These are phyloP conservation scores for Leucophenga montana DNA, from an alignment of 2,888 invertebrate species.

Conservation along the genomic window DNA sequence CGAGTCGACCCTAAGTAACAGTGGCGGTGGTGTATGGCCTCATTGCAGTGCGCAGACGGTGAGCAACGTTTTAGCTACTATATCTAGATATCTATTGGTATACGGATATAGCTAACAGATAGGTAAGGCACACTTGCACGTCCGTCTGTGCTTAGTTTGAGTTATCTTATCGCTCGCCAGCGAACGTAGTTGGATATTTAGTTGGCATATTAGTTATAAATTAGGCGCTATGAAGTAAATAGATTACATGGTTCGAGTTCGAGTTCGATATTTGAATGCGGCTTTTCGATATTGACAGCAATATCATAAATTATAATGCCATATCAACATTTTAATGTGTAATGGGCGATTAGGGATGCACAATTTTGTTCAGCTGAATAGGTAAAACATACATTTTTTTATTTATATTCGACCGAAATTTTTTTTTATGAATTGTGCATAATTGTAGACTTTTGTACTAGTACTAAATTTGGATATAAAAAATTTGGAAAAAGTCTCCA, in stretches of 20 bases:
- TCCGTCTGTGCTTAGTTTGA: neutral
- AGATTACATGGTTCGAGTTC: conserved; percentile 7
- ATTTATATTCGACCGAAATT: too few relatives aligned
- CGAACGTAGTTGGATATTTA: neutral
- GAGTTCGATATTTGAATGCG: neutral
- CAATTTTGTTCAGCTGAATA: too few relatives aligned
- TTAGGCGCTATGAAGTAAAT: neutral
- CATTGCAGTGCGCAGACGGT: conserved; percentile 24
- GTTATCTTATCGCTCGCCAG: conserved; percentile 17
- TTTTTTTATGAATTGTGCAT: too few relatives aligned
- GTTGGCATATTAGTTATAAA: conserved; percentile 20
- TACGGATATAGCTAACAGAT: too few relatives aligned
- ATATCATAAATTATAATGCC: conserved; percentile 5
- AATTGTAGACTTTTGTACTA: too few relatives aligned
- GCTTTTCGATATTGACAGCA: neutral
- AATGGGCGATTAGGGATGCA: too few relatives aligned
- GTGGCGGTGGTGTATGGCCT: neutral
- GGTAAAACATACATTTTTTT: too few relatives aligned
- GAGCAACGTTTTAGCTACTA: neutral
- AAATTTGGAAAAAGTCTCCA: too few relatives aligned
- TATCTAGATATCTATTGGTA: too few relatives aligned
- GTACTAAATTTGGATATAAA: too few relatives aligned
- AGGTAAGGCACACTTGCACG: neutral
- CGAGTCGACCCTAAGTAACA: conserved; percentile 28
- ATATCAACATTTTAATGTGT: neutral